Evolutionary conservation across 2,797 vertebrate genomes (phyloP), one percentile per base, ranked within the genome.

Genomic region (Esox lucius): DNA sequence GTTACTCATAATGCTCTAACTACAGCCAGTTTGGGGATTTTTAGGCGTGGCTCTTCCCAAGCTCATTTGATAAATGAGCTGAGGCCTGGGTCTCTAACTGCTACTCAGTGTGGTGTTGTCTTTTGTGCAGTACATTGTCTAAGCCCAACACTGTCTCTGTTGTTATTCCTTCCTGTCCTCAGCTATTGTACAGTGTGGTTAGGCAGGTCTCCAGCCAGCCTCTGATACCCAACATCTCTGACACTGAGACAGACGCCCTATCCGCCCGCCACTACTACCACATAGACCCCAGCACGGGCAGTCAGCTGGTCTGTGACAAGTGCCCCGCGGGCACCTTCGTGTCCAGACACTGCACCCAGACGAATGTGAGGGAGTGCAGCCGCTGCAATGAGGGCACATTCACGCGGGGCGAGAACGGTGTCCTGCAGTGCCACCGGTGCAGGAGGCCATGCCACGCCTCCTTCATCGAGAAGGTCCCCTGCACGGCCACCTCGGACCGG

Each of bases 281-380:
- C 81, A 86, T 90, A 0, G 95, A 98, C 87, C 94, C 75, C 62
- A 77, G 82, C 81, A 95, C 95, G 1, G 95, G 96, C 73, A 81
- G 87, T 83, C 93, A 93, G 88, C 88, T 97, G 85, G 87, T 91
- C 80, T 99, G 98, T 26, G 94, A 97, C 91, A 98, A 98, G 90
- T 99, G 98, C 91, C 98, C 98, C 0, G 97, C 96, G 9, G 98
- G 98, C 82, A 98, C 96, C 49, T 94, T 94, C 0, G 97, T 99
- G 79, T 97, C 95, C 0, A 85, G 92, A 77, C 97, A 98, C 76
- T 99, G 98, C 86, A 95, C 95, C 2, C 84, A 86, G 53, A 88
- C 81, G 4, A 90, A 91, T 2, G 91, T 96, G 83, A 93, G 98
- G 35, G 95, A 97, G 85, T 99, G 98, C 89, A 95, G 91, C 83